Evolutionary conservation across 2,113 vertebrate genomes (phyloP).

Genomic region (Tupaia tana): DNA sequence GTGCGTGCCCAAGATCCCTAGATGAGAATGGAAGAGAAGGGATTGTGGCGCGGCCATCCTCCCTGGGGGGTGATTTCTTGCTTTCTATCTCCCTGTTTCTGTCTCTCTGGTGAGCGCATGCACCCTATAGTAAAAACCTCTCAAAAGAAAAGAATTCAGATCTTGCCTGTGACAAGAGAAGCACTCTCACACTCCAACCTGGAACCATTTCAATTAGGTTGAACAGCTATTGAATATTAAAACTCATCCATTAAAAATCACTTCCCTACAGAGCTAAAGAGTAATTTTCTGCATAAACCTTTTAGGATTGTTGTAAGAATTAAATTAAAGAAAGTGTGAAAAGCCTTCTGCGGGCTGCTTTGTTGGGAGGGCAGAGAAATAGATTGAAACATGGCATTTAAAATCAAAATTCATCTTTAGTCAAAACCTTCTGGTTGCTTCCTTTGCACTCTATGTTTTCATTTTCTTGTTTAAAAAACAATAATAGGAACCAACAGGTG

Average conservation of each 20-base stretch:
- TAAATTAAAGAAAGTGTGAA: conserved; percentile 55
- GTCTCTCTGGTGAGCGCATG: too few relatives aligned
- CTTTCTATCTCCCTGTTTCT: too few relatives aligned
- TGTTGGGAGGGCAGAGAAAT: not conserved
- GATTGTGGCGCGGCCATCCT: too few relatives aligned
- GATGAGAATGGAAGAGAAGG: too few relatives aligned
- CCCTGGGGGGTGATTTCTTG: too few relatives aligned
- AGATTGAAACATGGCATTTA: not conserved
- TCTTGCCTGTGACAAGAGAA: not conserved
- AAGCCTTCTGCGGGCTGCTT: conserved; percentile 11
- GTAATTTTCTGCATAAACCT: conserved; percentile 64
- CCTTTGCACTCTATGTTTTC: not conserved
- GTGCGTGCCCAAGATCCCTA: too few relatives aligned
- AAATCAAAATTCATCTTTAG: conserved; percentile 9
- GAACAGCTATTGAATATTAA: conserved; percentile 66
- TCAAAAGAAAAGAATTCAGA: not conserved
- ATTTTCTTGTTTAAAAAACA: not conserved
- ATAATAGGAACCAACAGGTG: not conserved
- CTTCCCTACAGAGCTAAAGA: conserved; percentile 56
- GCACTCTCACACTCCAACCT: not conserved
- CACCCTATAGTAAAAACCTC: too few relatives aligned
- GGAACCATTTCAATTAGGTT: conserved; percentile 57
- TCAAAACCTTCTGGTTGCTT: conserved; percentile 19
- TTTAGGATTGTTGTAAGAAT: conserved; percentile 39
- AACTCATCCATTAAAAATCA: conserved; percentile 67